phyloP scores from a whole-genome alignment of 1,140 invertebrate genomes.

The Lepidurus arcticus region DNA sequence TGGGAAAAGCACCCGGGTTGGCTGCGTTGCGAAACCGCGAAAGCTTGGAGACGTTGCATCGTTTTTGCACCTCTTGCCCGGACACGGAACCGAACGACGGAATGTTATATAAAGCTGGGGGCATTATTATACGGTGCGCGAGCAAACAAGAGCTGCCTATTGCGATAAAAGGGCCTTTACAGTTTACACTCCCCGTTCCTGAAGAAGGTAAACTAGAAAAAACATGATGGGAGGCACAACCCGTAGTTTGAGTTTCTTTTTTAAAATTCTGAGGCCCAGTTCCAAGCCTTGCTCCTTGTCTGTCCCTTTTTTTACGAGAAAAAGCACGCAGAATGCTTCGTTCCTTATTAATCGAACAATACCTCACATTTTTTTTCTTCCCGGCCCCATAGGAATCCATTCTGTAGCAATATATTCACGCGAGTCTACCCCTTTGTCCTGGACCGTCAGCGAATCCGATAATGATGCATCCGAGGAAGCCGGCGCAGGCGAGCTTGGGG shows the following conservation, averaged over 20 bases:
- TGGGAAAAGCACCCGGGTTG: neutral
- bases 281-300: conserved; percentile 33
- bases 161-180: conserved; percentile 45
- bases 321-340: conserved; percentile 31
- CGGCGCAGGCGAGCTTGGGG: neutral
- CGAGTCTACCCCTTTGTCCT: conserved; percentile 36
- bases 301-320: conserved; percentile 33
- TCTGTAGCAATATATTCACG: conserved; percentile 25
- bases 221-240: conserved; percentile 29
- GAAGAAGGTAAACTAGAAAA: conserved; percentile 26
- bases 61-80: conserved; percentile 58
- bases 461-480: neutral
- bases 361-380: neutral
- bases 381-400: conserved; percentile 39
- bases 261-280: neutral
- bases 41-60: conserved; percentile 45
- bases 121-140: conserved; percentile 58
- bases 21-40: neutral
- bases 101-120: conserved; percentile 55
- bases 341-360: conserved; percentile 8
- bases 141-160: conserved; percentile 59
- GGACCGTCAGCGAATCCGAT: conserved; percentile 28
- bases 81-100: conserved; percentile 59
- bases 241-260: conserved; percentile 36
- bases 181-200: conserved; percentile 49